These are phyloP conservation scores for Diplodus puntazzo DNA, from an alignment of 2,797 vertebrate genomes.

Conservation along the genomic window DNA sequence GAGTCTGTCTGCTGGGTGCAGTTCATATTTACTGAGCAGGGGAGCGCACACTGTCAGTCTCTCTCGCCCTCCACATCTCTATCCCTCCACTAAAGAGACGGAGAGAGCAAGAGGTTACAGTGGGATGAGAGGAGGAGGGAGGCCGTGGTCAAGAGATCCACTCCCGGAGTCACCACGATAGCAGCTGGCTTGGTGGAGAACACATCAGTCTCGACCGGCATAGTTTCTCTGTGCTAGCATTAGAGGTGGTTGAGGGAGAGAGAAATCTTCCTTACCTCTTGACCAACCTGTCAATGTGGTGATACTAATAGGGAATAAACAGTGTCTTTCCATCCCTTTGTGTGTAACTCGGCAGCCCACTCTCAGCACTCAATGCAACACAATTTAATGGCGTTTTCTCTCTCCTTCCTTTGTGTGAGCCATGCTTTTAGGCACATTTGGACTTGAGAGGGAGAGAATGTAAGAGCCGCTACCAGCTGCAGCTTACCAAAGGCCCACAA, in stretches of 20 bases:
- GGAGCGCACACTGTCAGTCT: constrained; percentile 88
- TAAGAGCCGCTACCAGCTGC: constrained; percentile 71
- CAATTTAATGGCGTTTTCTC: constrained; percentile 72
- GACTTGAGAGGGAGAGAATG: constrained; percentile 74
- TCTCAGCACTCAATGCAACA: constrained; percentile 74
- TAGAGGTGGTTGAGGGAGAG: constrained; percentile 64
- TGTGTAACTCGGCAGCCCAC: constrained; percentile 75
- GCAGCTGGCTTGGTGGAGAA: constrained; percentile 56
- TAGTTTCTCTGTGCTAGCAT: constrained; percentile 51
- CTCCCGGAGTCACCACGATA: constrained; percentile 57
- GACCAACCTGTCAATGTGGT: constrained; percentile 74
- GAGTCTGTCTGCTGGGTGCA: constrained; percentile 88
- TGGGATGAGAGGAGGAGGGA: constrained; percentile 75
- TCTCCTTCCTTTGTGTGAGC: constrained; percentile 74
- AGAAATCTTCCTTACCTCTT: constrained; percentile 73
- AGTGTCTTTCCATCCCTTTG: constrained; percentile 74
- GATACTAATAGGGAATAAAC: constrained; percentile 85
- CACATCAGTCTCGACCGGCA: constrained; percentile 40
- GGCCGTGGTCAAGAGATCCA: constrained; percentile 71
- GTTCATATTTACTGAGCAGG: constrained; percentile 91
- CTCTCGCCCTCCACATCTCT: constrained; percentile 88
- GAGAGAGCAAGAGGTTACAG: constrained; percentile 86
- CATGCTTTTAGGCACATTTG: constrained; percentile 84
- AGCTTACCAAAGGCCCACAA: constrained; percentile 78
- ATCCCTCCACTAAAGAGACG: constrained; percentile 86